A percentile compares a stretch with the other conserved stretches of the same genome.
phyloP scores from a whole-genome alignment of 2,113 vertebrate species.

The Uria aalge region DNA sequence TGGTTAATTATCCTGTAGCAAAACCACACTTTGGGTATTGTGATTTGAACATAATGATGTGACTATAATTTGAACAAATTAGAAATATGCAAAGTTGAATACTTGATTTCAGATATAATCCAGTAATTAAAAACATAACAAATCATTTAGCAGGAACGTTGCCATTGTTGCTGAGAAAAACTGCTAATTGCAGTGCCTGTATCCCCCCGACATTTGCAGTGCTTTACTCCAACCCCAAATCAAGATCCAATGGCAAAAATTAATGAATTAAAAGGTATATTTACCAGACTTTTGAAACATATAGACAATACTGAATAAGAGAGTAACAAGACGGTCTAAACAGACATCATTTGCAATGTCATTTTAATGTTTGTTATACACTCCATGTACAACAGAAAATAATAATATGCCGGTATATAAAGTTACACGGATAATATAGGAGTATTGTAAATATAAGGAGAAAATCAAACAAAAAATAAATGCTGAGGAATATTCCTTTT shows the following conservation, averaged over 20 bases:
- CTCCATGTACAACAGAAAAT: neutral
- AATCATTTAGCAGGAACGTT: constrained; percentile 25
- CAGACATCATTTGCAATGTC: neutral
- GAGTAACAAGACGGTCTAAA: neutral
- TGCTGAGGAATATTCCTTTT: neutral
- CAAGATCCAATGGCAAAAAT: neutral
- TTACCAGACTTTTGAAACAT: neutral
- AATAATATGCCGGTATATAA: neutral
- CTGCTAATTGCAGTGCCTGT: neutral
- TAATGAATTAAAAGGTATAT: neutral
- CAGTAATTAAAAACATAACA: constrained; percentile 56
- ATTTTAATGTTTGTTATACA: neutral
- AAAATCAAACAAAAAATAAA: neutral
- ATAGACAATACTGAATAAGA: neutral
- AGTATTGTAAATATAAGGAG: neutral
- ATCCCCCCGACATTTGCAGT: neutral
- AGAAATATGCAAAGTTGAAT: constrained; percentile 54
- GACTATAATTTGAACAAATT: constrained; percentile 61
- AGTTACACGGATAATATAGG: neutral
- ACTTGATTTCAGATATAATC: constrained; percentile 48
- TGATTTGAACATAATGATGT: constrained; percentile 56
- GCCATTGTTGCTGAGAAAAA: neutral
- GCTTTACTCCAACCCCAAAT: neutral
- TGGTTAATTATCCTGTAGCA: constrained; percentile 62
- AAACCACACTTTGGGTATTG: constrained; percentile 51